Base-by-base conservation (phyloP, 2,797 vertebrate species). In the Darevskia mixta region DNA sequence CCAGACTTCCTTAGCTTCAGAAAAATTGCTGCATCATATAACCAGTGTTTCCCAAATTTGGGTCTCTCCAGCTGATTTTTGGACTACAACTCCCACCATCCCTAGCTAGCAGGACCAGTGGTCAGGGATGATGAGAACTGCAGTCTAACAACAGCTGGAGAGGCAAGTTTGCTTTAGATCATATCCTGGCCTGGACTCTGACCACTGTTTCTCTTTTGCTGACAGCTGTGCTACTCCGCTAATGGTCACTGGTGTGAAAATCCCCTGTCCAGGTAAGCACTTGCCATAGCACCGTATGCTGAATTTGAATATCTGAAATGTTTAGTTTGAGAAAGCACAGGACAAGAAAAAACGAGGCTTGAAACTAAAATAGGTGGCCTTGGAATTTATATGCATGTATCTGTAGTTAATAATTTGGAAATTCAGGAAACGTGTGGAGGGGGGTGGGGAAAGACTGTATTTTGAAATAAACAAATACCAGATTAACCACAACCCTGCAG, bases 1-100 rank as follows among this genome's bases (percentile, higher is more conserved):
- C 84, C 88, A 89, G 38, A 83, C 81, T 87, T 64, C 78, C 49
- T 90, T 0, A 88, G 86, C 76, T 89, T 93, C 84, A 91, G 23
- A 43, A 78, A 29, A 1, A 32, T 49, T 32, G 64, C 38, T 43
- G 17, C 38, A 43, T 71, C n/a, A 71, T 71, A 38, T 75, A 23
- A 20, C 6, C 72, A 49, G 11, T 15, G 13, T 49, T 49, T 3
- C 49, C 49, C 49, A 49, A 49, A 49, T 11, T 49, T 13, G 49
- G 49, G 11, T 15, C 49, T 49, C 49, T 49, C 11, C 49, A 49
- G 49, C 11, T 49, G 49, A 3, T 49, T 49, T 49, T 49, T 49
- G 49, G 2, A 49, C 49, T 49, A 49, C 49, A 49, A 15, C 49
- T 15, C 49, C 49, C 11, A 15, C 49, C 49, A 49, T 49, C 49